Percentiles rank a stretch among this genome's conserved stretches.
Conservation (phyloP, 2,797 vertebrate species). For the Coendou prehensilis region DNA sequence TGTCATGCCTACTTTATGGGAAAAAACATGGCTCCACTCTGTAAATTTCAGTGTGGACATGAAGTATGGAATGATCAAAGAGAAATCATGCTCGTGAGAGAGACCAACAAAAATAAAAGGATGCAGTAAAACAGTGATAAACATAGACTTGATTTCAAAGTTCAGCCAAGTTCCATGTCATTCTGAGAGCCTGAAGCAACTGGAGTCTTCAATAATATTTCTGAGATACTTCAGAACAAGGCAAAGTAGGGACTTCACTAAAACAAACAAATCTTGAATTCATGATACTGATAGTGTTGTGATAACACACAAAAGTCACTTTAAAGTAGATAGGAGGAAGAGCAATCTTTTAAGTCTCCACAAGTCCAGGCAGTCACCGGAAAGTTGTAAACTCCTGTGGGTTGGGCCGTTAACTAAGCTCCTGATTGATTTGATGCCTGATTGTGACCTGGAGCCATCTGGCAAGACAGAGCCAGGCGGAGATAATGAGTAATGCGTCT, state of each 20-base stretch:
- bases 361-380: slow-evolving; percentile 52
- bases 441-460: slow-evolving; percentile 77
- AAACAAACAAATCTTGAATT: slow-evolving; percentile 77
- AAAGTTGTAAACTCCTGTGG: slow-evolving; percentile 65
- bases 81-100: slow-evolving; percentile 59
- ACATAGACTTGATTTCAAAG: slow-evolving; percentile 76
- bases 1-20: slow-evolving; percentile 28
- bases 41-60: slow-evolving; percentile 70
- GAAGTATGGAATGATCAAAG: slow-evolving; percentile 78
- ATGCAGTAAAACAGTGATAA: slow-evolving; percentile 78
- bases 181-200: slow-evolving; percentile 67
- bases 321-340: slow-evolving; percentile 63
- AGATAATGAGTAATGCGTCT: slow-evolving; percentile 43
- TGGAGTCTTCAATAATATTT: slow-evolving; percentile 65
- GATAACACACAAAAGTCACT: slow-evolving; percentile 70
- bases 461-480: slow-evolving; percentile 66
- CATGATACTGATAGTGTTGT: slow-evolving; percentile 64
- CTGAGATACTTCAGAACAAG: slow-evolving; percentile 68
- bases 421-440: slow-evolving; percentile 63
- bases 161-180: slow-evolving; percentile 85
- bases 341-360: background rate
- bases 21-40: background rate
- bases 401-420: slow-evolving; percentile 40
- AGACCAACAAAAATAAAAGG: slow-evolving; percentile 83
- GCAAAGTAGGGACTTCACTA: slow-evolving; percentile 62